Base-by-base conservation (phyloP, 2,797 vertebrate species). In the Chaetophractus vellerosus region DNA sequence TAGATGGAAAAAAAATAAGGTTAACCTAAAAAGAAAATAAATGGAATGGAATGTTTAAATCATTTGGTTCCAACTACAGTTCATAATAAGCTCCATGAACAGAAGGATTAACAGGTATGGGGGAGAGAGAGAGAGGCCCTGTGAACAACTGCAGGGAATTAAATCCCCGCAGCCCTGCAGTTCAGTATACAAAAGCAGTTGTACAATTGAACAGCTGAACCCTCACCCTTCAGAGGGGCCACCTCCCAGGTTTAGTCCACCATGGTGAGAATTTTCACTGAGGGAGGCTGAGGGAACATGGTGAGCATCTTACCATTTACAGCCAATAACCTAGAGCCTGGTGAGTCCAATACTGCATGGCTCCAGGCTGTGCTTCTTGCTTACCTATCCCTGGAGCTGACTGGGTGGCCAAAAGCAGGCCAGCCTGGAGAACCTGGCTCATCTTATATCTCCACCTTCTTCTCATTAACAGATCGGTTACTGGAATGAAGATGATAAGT, bases 401-500 rank as follows among this genome's bases (percentile, higher is more conserved):
- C 48, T 82, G 48, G 57, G 23, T 63, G 14, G 28, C 2, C 1
- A 59, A 82, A 36, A 81, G 68, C 61, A 57, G 23, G 55, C 68
- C 31, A 38, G 68, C 45, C 41, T 61, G 10, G 2, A 83, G 66
- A 72, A 6, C 26, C 23, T 9, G 5, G 6, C 24, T 69, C 16
- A 68, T 69, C 59, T 82, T 41, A 41, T 12, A 9, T 61, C 50
- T 59, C 38, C 68, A 24, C 64, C 7, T 93, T 57, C 97, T 96
- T 98, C 50, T 98, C 33, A 85, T 98, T n/a, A 94, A 83, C 98
- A 99, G 99, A 99, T 99, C 21, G 99, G 99, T 90, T 99, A 99
- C 97, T 99, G 99, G 99, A 99, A 99, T 59, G 99, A 99, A 98
- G 99, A 99, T 83, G 99, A 99, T 96, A 99, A 99, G 97, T 98